phyloP scores from a whole-genome alignment of 2,113 vertebrate genomes.

The Bubo bubo region DNA sequence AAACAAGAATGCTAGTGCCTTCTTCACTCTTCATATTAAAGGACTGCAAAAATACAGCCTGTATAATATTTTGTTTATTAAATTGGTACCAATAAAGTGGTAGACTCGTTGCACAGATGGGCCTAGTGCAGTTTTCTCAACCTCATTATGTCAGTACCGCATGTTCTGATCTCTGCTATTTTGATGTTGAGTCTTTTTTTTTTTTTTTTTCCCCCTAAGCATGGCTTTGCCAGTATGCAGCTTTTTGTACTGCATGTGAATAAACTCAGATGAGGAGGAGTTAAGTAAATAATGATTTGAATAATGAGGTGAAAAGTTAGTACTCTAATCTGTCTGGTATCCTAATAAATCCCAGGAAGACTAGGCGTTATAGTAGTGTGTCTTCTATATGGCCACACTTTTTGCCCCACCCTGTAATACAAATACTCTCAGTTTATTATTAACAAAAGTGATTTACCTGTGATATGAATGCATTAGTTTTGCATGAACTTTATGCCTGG shows the following conservation, averaged over 20 bases:
- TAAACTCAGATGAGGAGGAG: slow-evolving; percentile 13
- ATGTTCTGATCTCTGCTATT: slow-evolving; percentile 66
- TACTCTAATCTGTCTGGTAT: neutral
- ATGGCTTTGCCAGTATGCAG: slow-evolving; percentile 41
- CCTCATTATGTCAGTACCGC: slow-evolving; percentile 62
- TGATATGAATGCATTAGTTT: neutral
- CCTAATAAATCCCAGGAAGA: neutral
- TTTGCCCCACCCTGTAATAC: slow-evolving; percentile 7
- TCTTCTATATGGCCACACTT: neutral
- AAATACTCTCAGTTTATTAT: slow-evolving; percentile 5
- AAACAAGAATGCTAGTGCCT: neutral
- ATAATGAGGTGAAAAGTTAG: neutral
- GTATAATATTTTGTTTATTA: slow-evolving; percentile 18
- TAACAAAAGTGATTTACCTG: slow-evolving; percentile 20
- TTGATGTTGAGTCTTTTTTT: slow-evolving; percentile 16
- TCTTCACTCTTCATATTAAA: neutral
- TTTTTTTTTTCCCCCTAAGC: neutral
- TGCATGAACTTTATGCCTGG: neutral
- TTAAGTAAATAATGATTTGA: slow-evolving; percentile 25
- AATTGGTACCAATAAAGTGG: neutral
- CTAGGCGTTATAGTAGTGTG: neutral
- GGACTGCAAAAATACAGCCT: neutral
- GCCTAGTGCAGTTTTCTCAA: slow-evolving; percentile 36
- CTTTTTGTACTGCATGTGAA: slow-evolving; percentile 41
- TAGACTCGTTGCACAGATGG: slow-evolving; percentile 50